Conservation (phyloP, 2,888 invertebrate species). For the Spilosoma lubricipeda region DNA sequence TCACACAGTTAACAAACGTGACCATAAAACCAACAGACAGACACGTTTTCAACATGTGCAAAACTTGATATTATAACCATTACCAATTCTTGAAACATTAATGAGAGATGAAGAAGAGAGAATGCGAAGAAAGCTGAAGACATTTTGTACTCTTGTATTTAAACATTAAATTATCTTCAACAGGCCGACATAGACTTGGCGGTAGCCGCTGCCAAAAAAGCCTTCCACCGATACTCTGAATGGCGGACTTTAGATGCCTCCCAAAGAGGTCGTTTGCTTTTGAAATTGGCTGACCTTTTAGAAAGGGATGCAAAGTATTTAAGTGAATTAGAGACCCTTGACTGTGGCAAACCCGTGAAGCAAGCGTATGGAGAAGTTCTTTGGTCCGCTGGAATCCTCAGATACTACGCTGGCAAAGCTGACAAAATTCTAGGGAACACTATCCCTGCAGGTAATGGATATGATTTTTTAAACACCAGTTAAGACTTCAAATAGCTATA, state of each 20-base stretch:
- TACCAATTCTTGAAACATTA: background rate
- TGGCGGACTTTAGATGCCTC: slow-evolving; percentile 94
- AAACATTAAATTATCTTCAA: background rate
- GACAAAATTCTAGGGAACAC: slow-evolving; percentile 94
- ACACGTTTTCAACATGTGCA: background rate
- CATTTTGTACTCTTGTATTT: background rate
- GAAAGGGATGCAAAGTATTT: slow-evolving; percentile 90
- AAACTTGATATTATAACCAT: background rate
- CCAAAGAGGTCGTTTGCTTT: slow-evolving; percentile 90
- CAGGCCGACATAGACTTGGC: slow-evolving; percentile 93
- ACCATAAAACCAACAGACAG: background rate
- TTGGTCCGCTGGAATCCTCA: slow-evolving; percentile 86
- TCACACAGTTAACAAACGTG: background rate
- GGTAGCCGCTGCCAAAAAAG: slow-evolving; percentile 91
- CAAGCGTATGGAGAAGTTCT: slow-evolving; percentile 89
- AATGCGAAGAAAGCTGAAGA: background rate
- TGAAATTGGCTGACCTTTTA: slow-evolving; percentile 91
- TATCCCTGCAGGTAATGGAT: slow-evolving; percentile 87
- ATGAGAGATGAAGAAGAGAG: no score
- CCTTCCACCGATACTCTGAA: slow-evolving; percentile 90
- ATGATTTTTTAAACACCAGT: background rate
- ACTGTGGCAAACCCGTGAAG: slow-evolving; percentile 96
- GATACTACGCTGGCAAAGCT: slow-evolving; percentile 96
- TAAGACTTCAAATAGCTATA: background rate
- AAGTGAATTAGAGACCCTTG: slow-evolving; percentile 95